Percentiles rank a stretch among this genome's conserved stretches.
Conservation (phyloP, 2,797 vertebrate species). For the Cryptoprocta ferox region DNA sequence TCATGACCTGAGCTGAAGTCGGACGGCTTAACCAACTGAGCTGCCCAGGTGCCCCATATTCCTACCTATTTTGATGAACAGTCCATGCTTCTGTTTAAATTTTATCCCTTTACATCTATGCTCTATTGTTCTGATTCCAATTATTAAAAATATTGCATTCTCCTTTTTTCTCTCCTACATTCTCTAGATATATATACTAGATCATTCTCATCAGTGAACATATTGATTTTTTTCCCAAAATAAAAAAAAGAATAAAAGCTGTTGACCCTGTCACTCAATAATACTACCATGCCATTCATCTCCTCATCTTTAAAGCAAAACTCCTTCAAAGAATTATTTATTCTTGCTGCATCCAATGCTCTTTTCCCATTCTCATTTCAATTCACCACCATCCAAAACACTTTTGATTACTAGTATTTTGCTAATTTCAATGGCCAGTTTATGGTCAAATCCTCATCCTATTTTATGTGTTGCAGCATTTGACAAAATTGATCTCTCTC, state of each 20-base stretch:
- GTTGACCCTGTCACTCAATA: not conserved
- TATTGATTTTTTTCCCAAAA: not conserved
- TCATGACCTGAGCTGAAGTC: too few relatives aligned
- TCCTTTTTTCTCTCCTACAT: not conserved
- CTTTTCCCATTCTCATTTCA: not conserved
- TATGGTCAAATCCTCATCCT: not conserved
- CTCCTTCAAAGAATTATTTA: not conserved
- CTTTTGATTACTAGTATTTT: not conserved
- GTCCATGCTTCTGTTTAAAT: not conserved
- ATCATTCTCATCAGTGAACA: not conserved
- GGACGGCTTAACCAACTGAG: too few relatives aligned
- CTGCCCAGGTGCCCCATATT: not conserved
- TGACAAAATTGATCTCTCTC: not conserved
- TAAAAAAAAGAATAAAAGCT: not conserved
- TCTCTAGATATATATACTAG: not conserved
- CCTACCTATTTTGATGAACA: not conserved
- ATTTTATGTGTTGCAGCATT: not conserved
- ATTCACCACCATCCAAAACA: not conserved
- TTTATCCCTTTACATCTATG: not conserved
- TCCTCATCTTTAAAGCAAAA: not conserved
- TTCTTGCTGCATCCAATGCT: not conserved
- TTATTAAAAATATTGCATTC: not conserved
- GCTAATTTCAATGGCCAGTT: not conserved
- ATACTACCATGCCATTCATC: not conserved
- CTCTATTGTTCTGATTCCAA: not conserved